These are phyloP conservation scores for Urophycis tenuis DNA, from an alignment of 2,797 vertebrate species.

Conservation along the genomic window DNA sequence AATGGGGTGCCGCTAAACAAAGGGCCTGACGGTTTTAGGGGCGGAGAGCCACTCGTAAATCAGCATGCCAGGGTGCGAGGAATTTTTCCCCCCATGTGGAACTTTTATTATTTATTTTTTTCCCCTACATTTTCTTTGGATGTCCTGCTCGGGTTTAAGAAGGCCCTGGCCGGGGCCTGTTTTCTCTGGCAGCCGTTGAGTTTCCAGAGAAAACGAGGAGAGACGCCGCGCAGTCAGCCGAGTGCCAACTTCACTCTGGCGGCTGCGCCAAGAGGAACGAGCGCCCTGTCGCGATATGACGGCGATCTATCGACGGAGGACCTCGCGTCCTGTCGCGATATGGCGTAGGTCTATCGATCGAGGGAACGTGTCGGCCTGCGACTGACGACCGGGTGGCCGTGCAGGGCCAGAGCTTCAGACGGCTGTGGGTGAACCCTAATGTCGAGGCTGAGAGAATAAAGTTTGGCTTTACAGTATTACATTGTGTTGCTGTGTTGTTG, in stretches of 20 bases:
- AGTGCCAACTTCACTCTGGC: neutral
- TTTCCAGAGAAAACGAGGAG: slow-evolving; percentile 59
- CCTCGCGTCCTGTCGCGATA: neutral
- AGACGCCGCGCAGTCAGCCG: neutral
- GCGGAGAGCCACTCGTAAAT: slow-evolving; percentile 88
- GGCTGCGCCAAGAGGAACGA: no score
- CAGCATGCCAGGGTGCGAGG: slow-evolving; percentile 77
- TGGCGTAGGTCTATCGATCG: no score
- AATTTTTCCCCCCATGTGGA: slow-evolving; percentile 73
- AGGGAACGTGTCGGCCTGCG: neutral
- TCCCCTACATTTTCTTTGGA: slow-evolving; percentile 65
- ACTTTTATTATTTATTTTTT: slow-evolving; percentile 50
- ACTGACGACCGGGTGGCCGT: no score
- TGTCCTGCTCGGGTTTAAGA: slow-evolving; percentile 55
- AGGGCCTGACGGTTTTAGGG: slow-evolving; percentile 71
- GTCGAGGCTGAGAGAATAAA: no score
- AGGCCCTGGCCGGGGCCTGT: slow-evolving; percentile 54
- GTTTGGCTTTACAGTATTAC: neutral
- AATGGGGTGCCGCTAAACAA: slow-evolving; percentile 83
- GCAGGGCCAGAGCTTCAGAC: no score
- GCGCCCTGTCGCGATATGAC: neutral
- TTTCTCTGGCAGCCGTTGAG: slow-evolving; percentile 61
- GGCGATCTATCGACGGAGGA: no score
- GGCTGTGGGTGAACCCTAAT: no score
- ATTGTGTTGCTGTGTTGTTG: neutral